A percentile compares a stretch with the other conserved stretches of the same genome.
These are phyloP conservation scores for Perodicticus potto DNA, from an alignment of 2,797 vertebrate species.

Conservation along the genomic window DNA sequence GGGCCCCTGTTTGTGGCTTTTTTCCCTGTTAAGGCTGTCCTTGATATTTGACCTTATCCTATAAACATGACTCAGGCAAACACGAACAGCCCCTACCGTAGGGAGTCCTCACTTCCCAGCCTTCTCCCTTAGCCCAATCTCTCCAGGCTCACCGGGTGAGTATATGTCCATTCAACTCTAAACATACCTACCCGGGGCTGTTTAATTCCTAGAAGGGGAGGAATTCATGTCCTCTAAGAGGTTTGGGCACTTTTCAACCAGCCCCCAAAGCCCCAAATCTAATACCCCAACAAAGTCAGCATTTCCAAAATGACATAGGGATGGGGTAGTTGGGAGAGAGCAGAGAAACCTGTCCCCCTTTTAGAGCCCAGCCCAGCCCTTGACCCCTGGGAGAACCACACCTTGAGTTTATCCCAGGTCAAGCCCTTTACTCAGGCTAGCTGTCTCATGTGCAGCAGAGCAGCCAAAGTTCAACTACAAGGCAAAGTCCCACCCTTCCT, in stretches of 20 bases:
- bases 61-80: neutral
- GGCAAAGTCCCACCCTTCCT: neutral
- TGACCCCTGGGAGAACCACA: neutral
- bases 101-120: neutral
- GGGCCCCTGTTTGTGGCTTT: neutral
- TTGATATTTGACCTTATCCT: neutral
- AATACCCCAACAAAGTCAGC: neutral
- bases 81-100: neutral
- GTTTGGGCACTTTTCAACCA: neutral
- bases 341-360: neutral
- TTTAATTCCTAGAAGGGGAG: neutral
- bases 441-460: neutral
- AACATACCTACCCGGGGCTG: neutral
- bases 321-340: neutral
- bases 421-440: neutral
- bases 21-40: neutral
- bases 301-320: neutral
- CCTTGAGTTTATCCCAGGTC: neutral
- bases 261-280: neutral
- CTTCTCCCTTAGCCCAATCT: neutral
- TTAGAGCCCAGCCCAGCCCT: neutral
- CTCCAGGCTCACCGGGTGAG: neutral
- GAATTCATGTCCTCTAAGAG: neutral
- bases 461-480: neutral
- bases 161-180: neutral